These are phyloP conservation scores for Dasypolia templi DNA, from an alignment of 2,888 invertebrate genomes.

Conservation along the genomic window DNA sequence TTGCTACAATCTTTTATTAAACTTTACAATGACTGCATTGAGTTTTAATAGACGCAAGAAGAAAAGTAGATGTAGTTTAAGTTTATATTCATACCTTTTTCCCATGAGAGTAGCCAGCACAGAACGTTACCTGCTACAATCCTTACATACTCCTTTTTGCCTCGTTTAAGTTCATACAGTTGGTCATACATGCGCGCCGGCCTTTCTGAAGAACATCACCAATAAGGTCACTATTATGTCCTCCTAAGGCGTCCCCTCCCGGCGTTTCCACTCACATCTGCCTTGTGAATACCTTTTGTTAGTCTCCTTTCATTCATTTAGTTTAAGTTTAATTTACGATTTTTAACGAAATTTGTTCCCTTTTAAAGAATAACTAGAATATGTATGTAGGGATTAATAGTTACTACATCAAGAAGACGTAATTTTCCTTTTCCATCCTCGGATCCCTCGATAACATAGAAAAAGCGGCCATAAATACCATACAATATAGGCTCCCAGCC, in stretches of 20 bases:
- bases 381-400: slow-evolving; percentile 38
- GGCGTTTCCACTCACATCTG: too few relatives aligned
- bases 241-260: too few relatives aligned
- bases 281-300: too few relatives aligned
- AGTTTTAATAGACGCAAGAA: slow-evolving; percentile 17
- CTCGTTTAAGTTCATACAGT: too few relatives aligned
- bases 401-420: slow-evolving; percentile 44
- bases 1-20: slow-evolving; percentile 35
- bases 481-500: slow-evolving; percentile 57
- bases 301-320: too few relatives aligned
- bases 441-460: slow-evolving; percentile 62
- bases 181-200: too few relatives aligned
- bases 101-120: too few relatives aligned
- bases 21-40: slow-evolving; percentile 19
- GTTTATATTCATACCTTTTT: too few relatives aligned
- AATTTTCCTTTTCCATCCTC: slow-evolving; percentile 51
- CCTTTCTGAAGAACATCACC: too few relatives aligned
- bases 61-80: slow-evolving; percentile 11
- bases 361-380: slow-evolving; percentile 21
- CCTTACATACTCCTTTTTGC: too few relatives aligned
- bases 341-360: background rate
- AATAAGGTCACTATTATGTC: too few relatives aligned
- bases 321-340: background rate
- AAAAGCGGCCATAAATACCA: slow-evolving; percentile 65
- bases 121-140: too few relatives aligned